Evolutionary conservation across 2,797 vertebrate species (phyloP).

Genomic region (Pipistrellus kuhlii): DNA sequence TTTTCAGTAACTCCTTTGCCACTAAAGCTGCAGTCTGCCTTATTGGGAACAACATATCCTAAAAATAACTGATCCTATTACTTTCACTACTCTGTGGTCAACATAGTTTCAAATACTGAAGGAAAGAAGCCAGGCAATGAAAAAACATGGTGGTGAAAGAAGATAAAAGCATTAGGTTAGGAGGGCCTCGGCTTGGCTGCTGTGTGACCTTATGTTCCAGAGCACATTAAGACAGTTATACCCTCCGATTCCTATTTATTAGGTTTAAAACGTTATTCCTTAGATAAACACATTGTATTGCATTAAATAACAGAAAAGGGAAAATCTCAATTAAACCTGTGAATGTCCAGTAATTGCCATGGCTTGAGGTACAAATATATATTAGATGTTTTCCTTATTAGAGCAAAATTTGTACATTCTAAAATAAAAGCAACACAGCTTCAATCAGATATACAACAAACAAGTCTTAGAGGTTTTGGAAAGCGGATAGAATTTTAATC

Average conservation of each 20-base stretch:
- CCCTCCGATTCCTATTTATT: neutral
- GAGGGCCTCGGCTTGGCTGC: neutral
- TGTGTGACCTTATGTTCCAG: neutral
- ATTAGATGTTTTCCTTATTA: neutral
- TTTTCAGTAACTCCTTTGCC: neutral
- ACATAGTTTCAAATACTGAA: slow-evolving; percentile 2
- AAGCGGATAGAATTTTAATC: slow-evolving; percentile 30
- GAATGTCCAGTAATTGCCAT: neutral
- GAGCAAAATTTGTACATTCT: neutral
- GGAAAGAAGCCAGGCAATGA: neutral
- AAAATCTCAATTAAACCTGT: slow-evolving; percentile 26
- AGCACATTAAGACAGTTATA: slow-evolving; percentile 2
- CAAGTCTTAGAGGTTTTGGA: slow-evolving; percentile 35
- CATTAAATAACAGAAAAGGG: neutral
- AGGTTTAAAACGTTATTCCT: slow-evolving; percentile 12
- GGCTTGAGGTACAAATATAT: slow-evolving; percentile 14
- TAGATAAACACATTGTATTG: neutral
- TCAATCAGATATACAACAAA: neutral
- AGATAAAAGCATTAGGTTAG: neutral
- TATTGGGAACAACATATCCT: neutral
- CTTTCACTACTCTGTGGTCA: slow-evolving; percentile 13
- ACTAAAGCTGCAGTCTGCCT: neutral
- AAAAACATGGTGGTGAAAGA: neutral
- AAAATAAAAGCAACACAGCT: slow-evolving; percentile 25
- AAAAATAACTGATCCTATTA: neutral